These are phyloP conservation scores for Sylvia atricapilla DNA, from an alignment of 2,113 vertebrate genomes.

Conservation along the genomic window DNA sequence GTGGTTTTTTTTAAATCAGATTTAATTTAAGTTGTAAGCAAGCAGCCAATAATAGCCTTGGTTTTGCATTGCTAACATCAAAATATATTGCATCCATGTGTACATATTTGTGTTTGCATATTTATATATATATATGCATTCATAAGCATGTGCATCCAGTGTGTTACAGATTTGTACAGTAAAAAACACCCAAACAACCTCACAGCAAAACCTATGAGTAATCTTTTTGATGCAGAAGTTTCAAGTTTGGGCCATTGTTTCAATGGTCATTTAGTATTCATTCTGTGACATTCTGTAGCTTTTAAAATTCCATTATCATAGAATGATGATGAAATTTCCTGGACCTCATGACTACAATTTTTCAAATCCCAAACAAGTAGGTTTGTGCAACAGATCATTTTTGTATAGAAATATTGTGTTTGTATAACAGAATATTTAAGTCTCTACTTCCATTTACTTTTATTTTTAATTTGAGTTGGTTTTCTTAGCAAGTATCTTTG, in stretches of 20 bases:
- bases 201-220: background rate
- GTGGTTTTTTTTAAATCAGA: background rate
- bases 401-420: background rate
- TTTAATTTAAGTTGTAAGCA: background rate
- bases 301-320: background rate
- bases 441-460: background rate
- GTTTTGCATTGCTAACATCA: background rate
- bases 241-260: background rate
- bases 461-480: background rate
- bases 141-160: background rate
- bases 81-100: background rate
- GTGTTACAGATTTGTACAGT: background rate
- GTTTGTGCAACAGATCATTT: background rate
- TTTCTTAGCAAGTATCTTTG: background rate
- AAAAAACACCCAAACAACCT: background rate
- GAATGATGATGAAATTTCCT: background rate
- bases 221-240: background rate
- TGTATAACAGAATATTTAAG: background rate
- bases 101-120: background rate
- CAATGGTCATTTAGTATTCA: background rate
- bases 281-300: background rate
- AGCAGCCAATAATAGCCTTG: background rate
- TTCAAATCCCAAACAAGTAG: background rate
- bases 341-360: background rate
- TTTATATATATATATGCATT: background rate